Conservation (phyloP, 2,113 vertebrate species). For the Fukomys damarensis region DNA sequence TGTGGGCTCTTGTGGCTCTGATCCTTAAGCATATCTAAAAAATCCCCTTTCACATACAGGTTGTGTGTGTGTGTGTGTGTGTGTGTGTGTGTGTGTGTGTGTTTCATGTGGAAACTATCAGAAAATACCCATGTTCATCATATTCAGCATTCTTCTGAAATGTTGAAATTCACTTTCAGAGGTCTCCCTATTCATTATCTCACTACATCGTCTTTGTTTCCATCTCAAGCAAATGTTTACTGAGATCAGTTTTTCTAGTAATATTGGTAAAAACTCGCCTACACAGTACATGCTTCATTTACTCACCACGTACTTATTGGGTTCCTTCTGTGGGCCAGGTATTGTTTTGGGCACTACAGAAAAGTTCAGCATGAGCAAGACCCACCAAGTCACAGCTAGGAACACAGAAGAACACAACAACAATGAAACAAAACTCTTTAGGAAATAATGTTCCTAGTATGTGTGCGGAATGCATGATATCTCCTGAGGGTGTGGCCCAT, state of each 20-base stretch:
- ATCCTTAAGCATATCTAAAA: background rate
- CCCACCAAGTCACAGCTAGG: background rate
- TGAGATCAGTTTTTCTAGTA: background rate
- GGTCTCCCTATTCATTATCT: background rate
- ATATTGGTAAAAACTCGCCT: background rate
- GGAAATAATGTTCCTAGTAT: background rate
- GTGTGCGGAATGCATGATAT: background rate
- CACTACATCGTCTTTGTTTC: background rate
- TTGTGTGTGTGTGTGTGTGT: background rate
- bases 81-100: background rate
- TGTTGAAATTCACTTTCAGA: background rate
- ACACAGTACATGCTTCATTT: background rate
- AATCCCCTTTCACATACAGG: background rate
- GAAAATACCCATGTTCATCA: background rate
- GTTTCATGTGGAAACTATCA: background rate
- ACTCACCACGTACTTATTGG: background rate
- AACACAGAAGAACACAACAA: background rate
- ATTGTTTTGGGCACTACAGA: background rate
- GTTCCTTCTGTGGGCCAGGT: rapidly evolving
- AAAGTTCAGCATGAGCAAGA: background rate
- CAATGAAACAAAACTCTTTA: background rate
- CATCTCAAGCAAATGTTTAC: background rate
- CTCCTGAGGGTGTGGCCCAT: background rate
- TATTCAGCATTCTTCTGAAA: background rate
- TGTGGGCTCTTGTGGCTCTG: background rate